phyloP scores from a whole-genome alignment of 2,888 invertebrate species.

The Papilio demoleus region DNA sequence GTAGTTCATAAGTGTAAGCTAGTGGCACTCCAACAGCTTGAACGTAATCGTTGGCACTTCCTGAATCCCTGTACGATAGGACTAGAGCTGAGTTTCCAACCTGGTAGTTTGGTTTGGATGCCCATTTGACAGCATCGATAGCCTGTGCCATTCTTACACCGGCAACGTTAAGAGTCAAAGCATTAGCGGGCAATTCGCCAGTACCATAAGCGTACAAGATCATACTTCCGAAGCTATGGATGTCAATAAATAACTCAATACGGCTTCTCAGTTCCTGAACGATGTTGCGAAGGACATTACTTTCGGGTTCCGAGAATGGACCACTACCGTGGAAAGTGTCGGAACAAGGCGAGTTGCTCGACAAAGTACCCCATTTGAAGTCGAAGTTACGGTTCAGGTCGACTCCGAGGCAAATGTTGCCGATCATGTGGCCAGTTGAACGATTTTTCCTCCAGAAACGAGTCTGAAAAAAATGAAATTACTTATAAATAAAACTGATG shows the following conservation, averaged over 20 bases:
- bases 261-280: conserved; percentile 72
- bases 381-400: conserved; percentile 91
- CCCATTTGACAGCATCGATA: conserved; percentile 75
- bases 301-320: conserved; percentile 88
- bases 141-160: conserved; percentile 72
- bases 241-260: conserved; percentile 86
- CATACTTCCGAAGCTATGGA: conserved; percentile 90
- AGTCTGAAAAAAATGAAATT: conserved; percentile 72
- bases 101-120: conserved; percentile 68
- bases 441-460: conserved; percentile 88
- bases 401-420: conserved; percentile 84
- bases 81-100: conserved; percentile 77
- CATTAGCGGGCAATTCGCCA: conserved; percentile 76
- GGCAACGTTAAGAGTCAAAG: conserved; percentile 63
- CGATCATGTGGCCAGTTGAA: conserved; percentile 53
- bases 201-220: conserved; percentile 72
- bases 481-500: too few relatives aligned
- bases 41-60: conserved; percentile 86
- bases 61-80: conserved; percentile 83
- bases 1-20: conserved; percentile 86
- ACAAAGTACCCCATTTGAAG: conserved; percentile 84
- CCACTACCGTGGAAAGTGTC: conserved; percentile 85
- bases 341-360: conserved; percentile 79
- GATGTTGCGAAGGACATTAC: conserved; percentile 81
- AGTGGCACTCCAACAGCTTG: conserved; percentile 77